A percentile compares a stretch with the other conserved stretches of the same genome.
Evolutionary conservation across 2,113 vertebrate genomes (phyloP).

Genomic region (Pygoscelis antarcticus): DNA sequence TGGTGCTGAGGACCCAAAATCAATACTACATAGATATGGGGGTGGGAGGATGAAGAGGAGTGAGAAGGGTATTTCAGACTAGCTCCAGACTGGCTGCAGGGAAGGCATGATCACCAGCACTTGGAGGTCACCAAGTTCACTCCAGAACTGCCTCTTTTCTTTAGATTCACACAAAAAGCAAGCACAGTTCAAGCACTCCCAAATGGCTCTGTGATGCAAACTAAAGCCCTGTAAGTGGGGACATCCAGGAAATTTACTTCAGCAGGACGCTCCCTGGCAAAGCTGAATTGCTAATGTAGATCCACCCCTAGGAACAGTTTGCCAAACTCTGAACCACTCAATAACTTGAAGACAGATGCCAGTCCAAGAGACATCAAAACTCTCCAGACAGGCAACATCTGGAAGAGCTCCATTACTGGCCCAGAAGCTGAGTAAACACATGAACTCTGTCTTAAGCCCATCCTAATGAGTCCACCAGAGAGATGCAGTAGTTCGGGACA

Average conservation of each 20-base stretch:
- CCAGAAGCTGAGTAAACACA: not conserved
- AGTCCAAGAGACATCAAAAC: not conserved
- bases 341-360: fast-evolving
- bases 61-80: not conserved
- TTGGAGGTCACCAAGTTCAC: not conserved
- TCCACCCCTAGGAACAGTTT: not conserved
- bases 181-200: not conserved
- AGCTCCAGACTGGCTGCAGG: not conserved
- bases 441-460: not conserved
- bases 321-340: not conserved
- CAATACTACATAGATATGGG: not conserved
- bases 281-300: not conserved
- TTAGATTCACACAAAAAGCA: not conserved
- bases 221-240: not conserved
- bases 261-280: not conserved
- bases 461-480: not conserved
- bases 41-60: not conserved
- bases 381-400: not conserved
- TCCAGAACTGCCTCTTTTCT: not conserved
- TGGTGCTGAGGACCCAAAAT: not conserved
- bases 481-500: not conserved
- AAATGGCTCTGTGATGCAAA: not conserved
- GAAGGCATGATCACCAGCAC: not conserved
- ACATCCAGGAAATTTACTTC: not conserved
- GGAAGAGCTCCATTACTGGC: not conserved